Percentiles rank a stretch among this genome's conserved stretches.
phyloP scores from a whole-genome alignment of 2,888 invertebrate genomes.

The Trachelus tabidus region DNA sequence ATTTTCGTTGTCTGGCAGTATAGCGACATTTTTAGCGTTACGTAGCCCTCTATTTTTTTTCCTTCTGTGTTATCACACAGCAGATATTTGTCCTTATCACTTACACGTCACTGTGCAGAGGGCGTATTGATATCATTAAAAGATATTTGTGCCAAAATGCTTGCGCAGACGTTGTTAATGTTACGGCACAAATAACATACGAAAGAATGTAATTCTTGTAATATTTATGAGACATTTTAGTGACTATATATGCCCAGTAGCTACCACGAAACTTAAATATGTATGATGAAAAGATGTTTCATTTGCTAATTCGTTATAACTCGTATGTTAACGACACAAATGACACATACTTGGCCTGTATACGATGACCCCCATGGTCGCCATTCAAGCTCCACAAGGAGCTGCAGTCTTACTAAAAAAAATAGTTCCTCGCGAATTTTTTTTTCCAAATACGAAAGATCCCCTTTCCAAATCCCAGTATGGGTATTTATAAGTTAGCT shows the following conservation, averaged over 20 bases:
- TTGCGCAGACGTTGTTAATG: neutral
- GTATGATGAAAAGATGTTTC: neutral
- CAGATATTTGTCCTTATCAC: neutral
- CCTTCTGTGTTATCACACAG: neutral
- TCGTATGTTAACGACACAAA: neutral
- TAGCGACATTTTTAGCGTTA: neutral
- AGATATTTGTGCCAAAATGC: neutral
- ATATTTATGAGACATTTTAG: neutral
- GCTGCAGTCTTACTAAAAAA: conserved; percentile 7
- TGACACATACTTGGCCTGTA: conserved; percentile 58
- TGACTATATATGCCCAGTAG: neutral
- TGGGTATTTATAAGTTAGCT: neutral
- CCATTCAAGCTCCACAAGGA: conserved; percentile 46
- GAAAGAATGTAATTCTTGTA: neutral
- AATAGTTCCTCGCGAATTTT: neutral
- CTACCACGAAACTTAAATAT: neutral
- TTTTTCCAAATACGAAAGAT: neutral
- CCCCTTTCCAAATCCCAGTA: neutral
- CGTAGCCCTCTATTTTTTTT: neutral
- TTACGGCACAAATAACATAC: neutral
- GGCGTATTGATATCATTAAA: neutral
- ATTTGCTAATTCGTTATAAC: neutral
- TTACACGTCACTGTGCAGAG: neutral
- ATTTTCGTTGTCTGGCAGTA: neutral
- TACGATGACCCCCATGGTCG: conserved; percentile 61